Conservation (phyloP, 2,113 vertebrate genomes). For the Aphyosemion australe region DNA sequence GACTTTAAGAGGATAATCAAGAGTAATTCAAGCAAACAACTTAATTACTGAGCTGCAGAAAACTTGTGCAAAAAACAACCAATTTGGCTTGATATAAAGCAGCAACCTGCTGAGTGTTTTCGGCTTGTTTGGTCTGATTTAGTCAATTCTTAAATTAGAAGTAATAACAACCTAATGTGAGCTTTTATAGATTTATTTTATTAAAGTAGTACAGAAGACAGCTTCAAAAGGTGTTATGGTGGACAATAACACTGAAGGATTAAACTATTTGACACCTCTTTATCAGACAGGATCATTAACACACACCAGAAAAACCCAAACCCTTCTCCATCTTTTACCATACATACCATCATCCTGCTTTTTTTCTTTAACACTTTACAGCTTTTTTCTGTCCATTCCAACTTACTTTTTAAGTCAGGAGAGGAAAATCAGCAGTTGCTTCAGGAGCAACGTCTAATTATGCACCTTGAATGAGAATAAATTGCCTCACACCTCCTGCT, state of each 20-base stretch:
- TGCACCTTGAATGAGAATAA: conserved; percentile 48
- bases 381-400: conserved; percentile 4
- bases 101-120: neutral
- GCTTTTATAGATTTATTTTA: neutral
- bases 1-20: neutral
- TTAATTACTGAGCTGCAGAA: neutral
- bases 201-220: neutral
- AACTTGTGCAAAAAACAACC: neutral
- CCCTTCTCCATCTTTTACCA: neutral
- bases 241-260: neutral
- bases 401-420: conserved; percentile 2
- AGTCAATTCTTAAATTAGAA: neutral
- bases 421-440: conserved; percentile 43
- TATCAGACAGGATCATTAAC: conserved; percentile 27
- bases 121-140: neutral
- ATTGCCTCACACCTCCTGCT: conserved; percentile 24
- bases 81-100: neutral
- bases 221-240: neutral
- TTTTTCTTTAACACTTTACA: neutral
- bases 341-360: neutral
- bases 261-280: no score
- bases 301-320: conserved; percentile 14
- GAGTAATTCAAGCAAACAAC: neutral
- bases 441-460: conserved; percentile 51
- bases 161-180: neutral